Conservation (phyloP, 1,140 invertebrate genomes). For the Nephila pilipes region DNA sequence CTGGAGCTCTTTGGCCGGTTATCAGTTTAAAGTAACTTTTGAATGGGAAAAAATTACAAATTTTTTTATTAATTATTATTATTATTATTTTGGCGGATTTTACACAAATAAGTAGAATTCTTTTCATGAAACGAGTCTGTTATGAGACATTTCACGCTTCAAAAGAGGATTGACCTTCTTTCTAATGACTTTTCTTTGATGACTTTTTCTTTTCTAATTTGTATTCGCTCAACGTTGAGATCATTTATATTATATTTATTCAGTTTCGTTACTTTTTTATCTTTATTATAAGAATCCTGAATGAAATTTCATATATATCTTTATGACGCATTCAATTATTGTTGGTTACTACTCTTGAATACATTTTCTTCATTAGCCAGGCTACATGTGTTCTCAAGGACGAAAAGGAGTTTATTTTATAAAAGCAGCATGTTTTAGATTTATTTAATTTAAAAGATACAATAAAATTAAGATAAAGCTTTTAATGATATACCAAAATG, state of each 20-base stretch:
- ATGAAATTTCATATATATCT: not conserved
- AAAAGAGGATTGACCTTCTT: not conserved
- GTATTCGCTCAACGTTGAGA: not conserved
- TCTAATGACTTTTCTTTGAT: not conserved
- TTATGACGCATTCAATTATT: too few species aligned
- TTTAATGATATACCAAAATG: too few species aligned
- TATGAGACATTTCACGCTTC: not conserved
- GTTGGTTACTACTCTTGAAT: too few species aligned
- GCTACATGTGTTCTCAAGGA: not conserved
- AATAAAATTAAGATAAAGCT: too few species aligned
- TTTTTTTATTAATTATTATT: not conserved
- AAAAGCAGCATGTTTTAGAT: too few species aligned
- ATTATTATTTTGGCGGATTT: not conserved
- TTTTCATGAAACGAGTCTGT: not conserved
- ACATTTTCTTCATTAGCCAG: not conserved
- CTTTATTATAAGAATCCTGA: not conserved
- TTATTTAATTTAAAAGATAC: too few species aligned
- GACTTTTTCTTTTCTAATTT: conserved; percentile 16
- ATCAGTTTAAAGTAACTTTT: not conserved
- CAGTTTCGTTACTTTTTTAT: not conserved
- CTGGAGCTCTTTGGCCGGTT: not conserved
- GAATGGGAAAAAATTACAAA: not conserved
- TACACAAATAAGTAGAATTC: not conserved
- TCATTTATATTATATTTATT: not conserved
- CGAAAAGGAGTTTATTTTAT: not conserved